Base-by-base conservation (phyloP, 2,797 vertebrate species). In the Meda fulgida region DNA sequence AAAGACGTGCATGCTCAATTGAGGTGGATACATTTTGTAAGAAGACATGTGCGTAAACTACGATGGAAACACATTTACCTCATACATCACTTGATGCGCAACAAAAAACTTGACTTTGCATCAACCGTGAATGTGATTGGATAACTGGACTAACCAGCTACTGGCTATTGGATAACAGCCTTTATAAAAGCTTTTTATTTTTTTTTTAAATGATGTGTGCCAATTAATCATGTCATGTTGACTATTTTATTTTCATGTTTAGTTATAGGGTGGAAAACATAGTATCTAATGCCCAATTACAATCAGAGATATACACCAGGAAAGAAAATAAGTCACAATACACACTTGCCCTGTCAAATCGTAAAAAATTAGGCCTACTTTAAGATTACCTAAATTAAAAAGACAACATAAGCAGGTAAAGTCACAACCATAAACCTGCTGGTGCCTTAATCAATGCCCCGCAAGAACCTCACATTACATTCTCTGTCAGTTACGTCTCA, bases 401-500 rank as follows among this genome's bases (percentile, higher is more conserved):
- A 78, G 76, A 66, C 72, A 73, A 73, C 46, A 79, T 79, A 72
- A 80, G 53, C 66, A 36, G 73, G 73, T 70, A 51, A 83, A 86
- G 36, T 58, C 43, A 80, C 21, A 79, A 79, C 51, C 76, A 72
- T 16, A 79, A 80, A 85, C 80, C 53, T 46, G 53, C 16, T 26
- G 18, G 21, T 51, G 69, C 16, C 55, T 65, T 85, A 80, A 80
- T 78, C 78, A 84, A 70, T 81, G 2, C 53, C 78, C 38, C n/a
- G 29, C 63, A 48, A 48, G 53, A 83, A 83, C 38, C 79, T 69
- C 46, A 48, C 71, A 78, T 80, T 88, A 80, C 55, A 66, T 75
- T 73, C 53, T 76, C 72, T 85, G 48, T 66, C 85, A 69, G 67
- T 71, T 85, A 79, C 46, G 29, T 78, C 81, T 88, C 40, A 73